phyloP scores from a whole-genome alignment of 2,113 vertebrate genomes.

The Myotis davidii region DNA sequence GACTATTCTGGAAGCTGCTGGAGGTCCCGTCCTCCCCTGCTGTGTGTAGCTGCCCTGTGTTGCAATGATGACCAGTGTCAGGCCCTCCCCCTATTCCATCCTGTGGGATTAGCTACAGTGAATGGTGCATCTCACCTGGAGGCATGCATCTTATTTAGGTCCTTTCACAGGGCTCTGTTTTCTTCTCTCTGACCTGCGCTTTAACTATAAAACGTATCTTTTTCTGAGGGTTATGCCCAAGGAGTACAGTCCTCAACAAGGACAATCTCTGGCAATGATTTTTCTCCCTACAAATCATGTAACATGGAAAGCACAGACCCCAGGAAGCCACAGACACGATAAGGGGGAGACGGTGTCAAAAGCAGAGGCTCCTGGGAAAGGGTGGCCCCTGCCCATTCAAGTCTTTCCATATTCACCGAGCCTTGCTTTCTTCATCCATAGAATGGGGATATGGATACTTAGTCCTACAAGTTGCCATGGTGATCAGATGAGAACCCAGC shows the following conservation, averaged over 20 bases:
- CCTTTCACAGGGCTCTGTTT: neutral
- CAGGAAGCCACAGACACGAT: neutral
- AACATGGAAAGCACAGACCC: neutral
- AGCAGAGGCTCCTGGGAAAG: neutral
- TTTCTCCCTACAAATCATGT: neutral
- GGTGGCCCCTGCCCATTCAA: accelerated
- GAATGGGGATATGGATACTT: neutral
- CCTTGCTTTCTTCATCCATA: neutral
- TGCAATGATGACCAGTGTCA: accelerated
- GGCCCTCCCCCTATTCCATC: neutral
- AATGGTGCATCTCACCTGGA: neutral
- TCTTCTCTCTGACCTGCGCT: neutral
- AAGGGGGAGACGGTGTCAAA: neutral
- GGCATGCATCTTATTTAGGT: neutral
- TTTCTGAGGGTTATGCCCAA: neutral
- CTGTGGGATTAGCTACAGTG: accelerated
- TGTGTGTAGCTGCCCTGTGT: too few relatives aligned
- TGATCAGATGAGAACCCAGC: neutral
- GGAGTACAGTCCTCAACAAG: neutral
- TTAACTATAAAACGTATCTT: neutral
- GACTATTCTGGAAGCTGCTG: neutral
- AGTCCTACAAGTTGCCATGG: neutral
- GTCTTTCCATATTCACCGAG: neutral
- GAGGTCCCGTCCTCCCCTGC: too few relatives aligned
- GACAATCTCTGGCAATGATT: slow-evolving; percentile 21